phyloP scores from a whole-genome alignment of 2,797 vertebrate genomes.

The Lacerta bilineata region DNA sequence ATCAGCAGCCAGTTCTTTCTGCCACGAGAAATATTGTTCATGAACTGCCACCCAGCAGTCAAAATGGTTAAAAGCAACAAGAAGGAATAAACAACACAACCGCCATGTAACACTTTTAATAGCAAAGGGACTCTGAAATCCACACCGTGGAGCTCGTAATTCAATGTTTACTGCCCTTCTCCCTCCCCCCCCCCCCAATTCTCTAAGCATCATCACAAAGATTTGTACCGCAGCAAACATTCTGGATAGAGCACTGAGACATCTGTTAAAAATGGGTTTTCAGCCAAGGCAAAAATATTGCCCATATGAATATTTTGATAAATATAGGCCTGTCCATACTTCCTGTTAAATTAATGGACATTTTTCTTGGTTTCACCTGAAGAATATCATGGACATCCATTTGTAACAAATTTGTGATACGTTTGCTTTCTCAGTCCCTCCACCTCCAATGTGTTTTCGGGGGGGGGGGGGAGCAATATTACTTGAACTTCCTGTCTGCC shows the following conservation, averaged over 20 bases:
- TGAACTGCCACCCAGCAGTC: slow-evolving; percentile 20
- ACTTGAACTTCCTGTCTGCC: slow-evolving; percentile 21
- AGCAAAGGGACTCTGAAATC: slow-evolving; percentile 70
- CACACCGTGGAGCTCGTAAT: slow-evolving; percentile 60
- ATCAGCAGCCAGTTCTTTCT: slow-evolving; percentile 52
- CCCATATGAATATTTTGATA: slow-evolving; percentile 63
- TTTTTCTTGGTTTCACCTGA: slow-evolving; percentile 58
- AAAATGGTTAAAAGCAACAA: slow-evolving; percentile 42
- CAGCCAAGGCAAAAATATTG: slow-evolving; percentile 43
- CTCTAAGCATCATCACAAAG: slow-evolving; percentile 43
- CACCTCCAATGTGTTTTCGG: slow-evolving; percentile 1
- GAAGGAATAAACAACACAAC: slow-evolving; percentile 44
- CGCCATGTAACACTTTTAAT: slow-evolving; percentile 74
- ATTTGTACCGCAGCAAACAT: slow-evolving; percentile 19
- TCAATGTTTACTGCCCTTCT: slow-evolving; percentile 55
- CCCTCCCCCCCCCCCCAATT: slow-evolving; percentile 25
- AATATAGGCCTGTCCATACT: slow-evolving; percentile 64
- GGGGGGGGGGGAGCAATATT: not conserved
- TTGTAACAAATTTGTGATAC: slow-evolving; percentile 58
- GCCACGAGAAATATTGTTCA: slow-evolving; percentile 51
- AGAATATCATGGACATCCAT: slow-evolving; percentile 63
- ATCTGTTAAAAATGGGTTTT: slow-evolving; percentile 31
- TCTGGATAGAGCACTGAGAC: slow-evolving; percentile 29
- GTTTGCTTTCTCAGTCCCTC: slow-evolving; percentile 36
- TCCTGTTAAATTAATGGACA: slow-evolving; percentile 61